Evolutionary conservation across 2,797 vertebrate species (phyloP).

Genomic region (Graptemys geographica): DNA sequence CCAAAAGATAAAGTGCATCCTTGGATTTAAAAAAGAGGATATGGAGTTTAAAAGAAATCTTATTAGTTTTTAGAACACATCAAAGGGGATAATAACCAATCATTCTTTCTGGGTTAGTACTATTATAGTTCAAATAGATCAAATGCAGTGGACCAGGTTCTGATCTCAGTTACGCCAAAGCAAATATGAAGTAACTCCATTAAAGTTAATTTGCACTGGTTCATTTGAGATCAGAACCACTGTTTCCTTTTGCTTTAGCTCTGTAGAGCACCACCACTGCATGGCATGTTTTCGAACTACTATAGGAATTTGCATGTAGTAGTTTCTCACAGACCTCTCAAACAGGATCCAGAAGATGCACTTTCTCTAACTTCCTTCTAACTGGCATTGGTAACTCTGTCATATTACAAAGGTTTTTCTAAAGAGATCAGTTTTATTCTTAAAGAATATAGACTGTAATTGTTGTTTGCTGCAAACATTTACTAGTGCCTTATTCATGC

Average conservation of each 20-base stretch:
- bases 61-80: slow-evolving; percentile 1
- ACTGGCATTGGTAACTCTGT: slow-evolving; percentile 51
- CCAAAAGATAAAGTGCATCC: slow-evolving; percentile 50
- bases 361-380: slow-evolving; percentile 56
- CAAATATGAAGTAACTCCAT: not conserved
- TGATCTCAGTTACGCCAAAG: slow-evolving; percentile 1
- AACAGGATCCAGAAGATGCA: slow-evolving; percentile 47
- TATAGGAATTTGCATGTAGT: not conserved
- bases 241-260: slow-evolving; percentile 10
- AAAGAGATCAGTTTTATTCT: slow-evolving; percentile 52
- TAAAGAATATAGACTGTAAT: slow-evolving; percentile 58
- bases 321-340: slow-evolving; percentile 4
- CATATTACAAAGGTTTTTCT: slow-evolving; percentile 44
- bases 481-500: slow-evolving; percentile 76
- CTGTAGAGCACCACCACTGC: not conserved
- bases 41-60: not conserved
- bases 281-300: not conserved
- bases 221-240: not conserved
- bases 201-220: not conserved
- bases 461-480: slow-evolving; percentile 69
- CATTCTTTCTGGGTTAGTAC: not conserved
- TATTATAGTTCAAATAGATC: slow-evolving; percentile 7
- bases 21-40: slow-evolving; percentile 18
- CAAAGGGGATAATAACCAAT: not conserved
- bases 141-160: not conserved